These are phyloP conservation scores for Pyrochroa serraticornis DNA, from an alignment of 2,888 invertebrate species.

Conservation along the genomic window DNA sequence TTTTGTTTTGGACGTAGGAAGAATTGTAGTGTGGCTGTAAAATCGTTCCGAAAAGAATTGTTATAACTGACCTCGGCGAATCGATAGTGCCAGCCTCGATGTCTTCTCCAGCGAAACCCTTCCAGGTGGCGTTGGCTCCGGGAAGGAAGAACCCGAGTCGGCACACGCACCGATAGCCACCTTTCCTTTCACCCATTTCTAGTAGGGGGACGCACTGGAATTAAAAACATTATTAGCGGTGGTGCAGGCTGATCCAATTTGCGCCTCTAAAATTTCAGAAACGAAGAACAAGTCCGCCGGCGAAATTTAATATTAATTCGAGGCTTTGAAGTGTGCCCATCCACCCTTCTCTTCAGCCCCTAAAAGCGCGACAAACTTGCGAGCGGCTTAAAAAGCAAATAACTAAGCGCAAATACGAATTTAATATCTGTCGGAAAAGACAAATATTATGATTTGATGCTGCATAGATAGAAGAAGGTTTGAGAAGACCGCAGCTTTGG, in stretches of 20 bases:
- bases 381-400: slow-evolving; percentile 21
- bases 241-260: neutral
- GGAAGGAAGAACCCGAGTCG: slow-evolving; percentile 66
- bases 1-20: too few species aligned
- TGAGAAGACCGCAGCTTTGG: slow-evolving; percentile 4
- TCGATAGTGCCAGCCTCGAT: slow-evolving; percentile 56
- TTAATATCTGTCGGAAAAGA: slow-evolving; percentile 27
- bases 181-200: slow-evolving; percentile 57
- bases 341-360: too few species aligned
- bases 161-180: slow-evolving; percentile 69
- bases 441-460: slow-evolving; percentile 22
- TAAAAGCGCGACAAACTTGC: slow-evolving; percentile 7
- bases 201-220: slow-evolving; percentile 60
- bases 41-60: slow-evolving; percentile 10
- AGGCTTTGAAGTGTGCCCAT: slow-evolving; percentile 8
- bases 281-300: slow-evolving; percentile 9
- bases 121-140: slow-evolving; percentile 59
- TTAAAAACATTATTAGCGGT: slow-evolving; percentile 3
- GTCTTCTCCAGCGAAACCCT: slow-evolving; percentile 61
- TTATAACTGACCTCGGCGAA: slow-evolving; percentile 49
- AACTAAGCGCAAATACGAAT: slow-evolving; percentile 23
- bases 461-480: slow-evolving; percentile 12
- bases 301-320: slow-evolving; percentile 19
- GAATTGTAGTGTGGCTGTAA: neutral
- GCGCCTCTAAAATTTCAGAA: too few species aligned